Percentiles rank a stretch among this genome's conserved stretches.
phyloP scores from a whole-genome alignment of 2,797 vertebrate species.

The Coregonus sp. region DNA sequence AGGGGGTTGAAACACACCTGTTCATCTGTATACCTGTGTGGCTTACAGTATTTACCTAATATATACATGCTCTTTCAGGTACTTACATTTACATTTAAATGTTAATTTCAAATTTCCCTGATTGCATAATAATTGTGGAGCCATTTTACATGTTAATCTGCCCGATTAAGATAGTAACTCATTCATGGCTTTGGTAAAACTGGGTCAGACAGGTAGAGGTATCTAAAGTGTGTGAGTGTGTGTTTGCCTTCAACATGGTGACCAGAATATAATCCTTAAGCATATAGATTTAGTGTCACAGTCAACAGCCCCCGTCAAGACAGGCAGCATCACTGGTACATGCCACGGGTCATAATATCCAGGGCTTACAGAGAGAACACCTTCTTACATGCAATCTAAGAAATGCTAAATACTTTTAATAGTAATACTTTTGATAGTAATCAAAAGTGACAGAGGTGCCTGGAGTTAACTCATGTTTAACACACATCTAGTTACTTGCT shows the following conservation, averaged over 20 bases:
- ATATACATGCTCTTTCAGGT: background rate
- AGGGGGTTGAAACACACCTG: no score
- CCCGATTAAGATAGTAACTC: background rate
- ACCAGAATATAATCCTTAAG: slow-evolving; percentile 41
- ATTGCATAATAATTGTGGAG: background rate
- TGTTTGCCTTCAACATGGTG: slow-evolving; percentile 47
- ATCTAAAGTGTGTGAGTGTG: slow-evolving; percentile 18
- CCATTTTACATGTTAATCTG: background rate
- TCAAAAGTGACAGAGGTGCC: no score
- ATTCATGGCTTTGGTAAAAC: background rate
- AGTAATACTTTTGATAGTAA: no score
- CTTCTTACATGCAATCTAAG: no score
- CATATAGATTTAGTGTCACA: slow-evolving; percentile 51
- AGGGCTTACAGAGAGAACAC: background rate
- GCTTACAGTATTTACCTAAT: no score
- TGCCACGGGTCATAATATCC: background rate
- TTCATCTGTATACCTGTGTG: no score
- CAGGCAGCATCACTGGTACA: slow-evolving; percentile 13
- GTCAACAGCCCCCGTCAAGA: slow-evolving; percentile 36
- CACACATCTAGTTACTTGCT: no score
- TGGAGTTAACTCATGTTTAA: no score
- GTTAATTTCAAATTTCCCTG: background rate
- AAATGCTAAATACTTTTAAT: no score
- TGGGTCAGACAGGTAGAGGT: slow-evolving; percentile 12
- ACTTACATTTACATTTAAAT: no score